Conservation (phyloP, 2,888 invertebrate species). For the Cataglyphis albicans region DNA sequence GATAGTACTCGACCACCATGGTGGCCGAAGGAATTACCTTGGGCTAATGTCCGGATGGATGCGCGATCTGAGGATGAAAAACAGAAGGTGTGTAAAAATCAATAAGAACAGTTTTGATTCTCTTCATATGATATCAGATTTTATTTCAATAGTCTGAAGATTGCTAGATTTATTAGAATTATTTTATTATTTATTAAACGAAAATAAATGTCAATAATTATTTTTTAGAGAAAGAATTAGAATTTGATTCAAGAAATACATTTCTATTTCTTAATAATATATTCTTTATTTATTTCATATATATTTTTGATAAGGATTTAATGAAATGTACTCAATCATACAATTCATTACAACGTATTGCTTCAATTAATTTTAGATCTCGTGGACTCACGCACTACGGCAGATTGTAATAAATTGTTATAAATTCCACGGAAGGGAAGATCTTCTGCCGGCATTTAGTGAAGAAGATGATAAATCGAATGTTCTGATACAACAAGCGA, state of each 20-base stretch:
- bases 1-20: constrained; percentile 98
- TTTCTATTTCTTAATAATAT: background rate
- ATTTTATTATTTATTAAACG: constrained; percentile 4
- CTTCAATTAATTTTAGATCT: constrained; percentile 90
- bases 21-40: constrained; percentile 99
- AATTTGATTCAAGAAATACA: background rate
- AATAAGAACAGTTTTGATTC: constrained; percentile 4
- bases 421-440: constrained; percentile 98
- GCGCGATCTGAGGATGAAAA: constrained; percentile 98
- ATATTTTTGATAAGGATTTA: background rate
- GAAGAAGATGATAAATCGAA: constrained; percentile 95
- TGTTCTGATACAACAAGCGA: constrained; percentile 87
- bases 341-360: background rate
- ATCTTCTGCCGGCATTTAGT: constrained; percentile 96
- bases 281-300: background rate
- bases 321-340: background rate
- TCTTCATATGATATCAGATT: background rate
- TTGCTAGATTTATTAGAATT: background rate
- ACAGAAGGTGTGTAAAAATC: constrained; percentile 91
- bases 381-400: constrained; percentile 98
- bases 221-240: background rate
- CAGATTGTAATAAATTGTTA: constrained; percentile 99
- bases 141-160: background rate
- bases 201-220: background rate
- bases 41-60: constrained; percentile 99